Evolutionary conservation across 2,888 invertebrate species (phyloP), one percentile per base, ranked within the genome.

Genomic region (Oscheius myriophilus): DNA sequence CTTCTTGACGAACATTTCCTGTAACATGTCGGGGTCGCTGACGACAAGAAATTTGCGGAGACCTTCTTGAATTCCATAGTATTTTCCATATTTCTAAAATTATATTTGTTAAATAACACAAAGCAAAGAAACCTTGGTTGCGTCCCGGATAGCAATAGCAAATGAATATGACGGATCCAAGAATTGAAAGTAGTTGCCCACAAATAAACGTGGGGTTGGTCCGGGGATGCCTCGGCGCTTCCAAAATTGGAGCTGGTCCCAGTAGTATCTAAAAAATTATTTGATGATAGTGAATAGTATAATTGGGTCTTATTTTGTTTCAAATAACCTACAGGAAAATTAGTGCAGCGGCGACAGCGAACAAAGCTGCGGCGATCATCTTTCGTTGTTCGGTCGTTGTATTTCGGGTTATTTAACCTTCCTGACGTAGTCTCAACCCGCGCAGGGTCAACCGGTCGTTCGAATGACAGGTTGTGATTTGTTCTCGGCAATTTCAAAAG

Each of bases 1-100:
- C 71, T 89, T 87, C 75, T 87, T 87, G 41, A 88, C 80, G 67
- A 88, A 86, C 6, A 89, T 83, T 59, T 88, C 87, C 51, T 87
- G 84, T 16, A 88, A 71, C 55, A 89, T 73, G n/a, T 87, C 87
- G 11, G 86, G 79, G 71, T 89, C 87, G 51, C 87, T 86, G 1
- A 87, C 86, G 1, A 88, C 88, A 14, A 89, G 69, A 0, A 87
- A 46, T 33, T 76, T 78, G 33, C 59, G 41, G 52, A 72, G 54
- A 4, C 84, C 84, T 59, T 81, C 79, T 21, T 75, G 71, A 43
- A 74, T 70, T 0, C 81, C 81, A 53, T 71, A 79, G 0, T 72
- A 63, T 67, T 77, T 75, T 21, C 79, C 77, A 39, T 69, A 75
- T 64, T 71, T 66, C 77, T 77, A 53, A 21, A 72, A 68, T 16